Evolutionary conservation across 2,888 invertebrate genomes (phyloP), one percentile per base, ranked within the genome.

Genomic region (Cancer borealis): DNA sequence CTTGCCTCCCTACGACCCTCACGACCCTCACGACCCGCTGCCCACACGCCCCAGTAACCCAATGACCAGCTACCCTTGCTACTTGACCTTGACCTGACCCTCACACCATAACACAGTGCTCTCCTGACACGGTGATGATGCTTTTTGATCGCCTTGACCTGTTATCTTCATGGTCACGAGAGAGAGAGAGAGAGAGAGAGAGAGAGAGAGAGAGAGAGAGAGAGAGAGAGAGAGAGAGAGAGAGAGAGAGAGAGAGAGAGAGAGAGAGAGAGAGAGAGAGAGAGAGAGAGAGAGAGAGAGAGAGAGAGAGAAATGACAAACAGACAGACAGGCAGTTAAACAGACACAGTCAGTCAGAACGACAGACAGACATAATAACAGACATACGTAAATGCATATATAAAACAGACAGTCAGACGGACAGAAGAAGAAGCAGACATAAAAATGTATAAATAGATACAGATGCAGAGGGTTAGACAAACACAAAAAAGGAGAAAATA

Each of bases 151-250:
- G 30, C 79, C 79, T 8, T 79, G 26, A 79, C 30, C 30, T 21
- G 30, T 30, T 6, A 30, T 79, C 26, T 5, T 73, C 73, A 21
- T 79, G 30, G 10, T 30, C 30, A 10, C 8, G 21, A 66, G 66
- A 66, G 66, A 66, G 66, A 66, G 66, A 66, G 79, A 79, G 79
- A 79, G 79, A 79, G 79, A 79, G 79, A 79, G 79, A 79, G 79
- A 79, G 79, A 79, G 79, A 79, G 79, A 79, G 79, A 79, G 79
- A 79, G 79, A 79, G 79, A 79, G 79, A 79, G 79, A 79, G 79
- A 79, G 79, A 79, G 79, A 79, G 79, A 79, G 79, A 79, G 79
- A 79, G 79, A 79, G 79, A 79, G 79, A 79, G 79, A 79, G 79
- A 79, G 79, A 79, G 79, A 79, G 79, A 79, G 79, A 79, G 79